A percentile compares a stretch with the other conserved stretches of the same genome.
Conservation (phyloP, 2,888 invertebrate species). For the Hydropsyche betteni region DNA sequence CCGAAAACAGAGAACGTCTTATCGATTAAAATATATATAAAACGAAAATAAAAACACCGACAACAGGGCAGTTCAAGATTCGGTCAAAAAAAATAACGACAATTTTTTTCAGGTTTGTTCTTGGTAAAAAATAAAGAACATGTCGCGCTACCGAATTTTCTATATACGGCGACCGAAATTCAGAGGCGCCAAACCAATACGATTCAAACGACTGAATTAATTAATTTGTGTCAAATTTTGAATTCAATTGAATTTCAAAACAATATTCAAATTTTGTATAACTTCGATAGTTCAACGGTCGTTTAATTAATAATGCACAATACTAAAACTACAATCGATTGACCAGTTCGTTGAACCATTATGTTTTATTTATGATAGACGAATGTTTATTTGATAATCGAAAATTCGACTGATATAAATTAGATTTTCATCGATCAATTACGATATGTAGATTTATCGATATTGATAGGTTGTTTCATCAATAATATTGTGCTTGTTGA, state of each 20-base stretch:
- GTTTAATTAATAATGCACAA: conserved; percentile 20
- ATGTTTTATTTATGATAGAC: conserved; percentile 5
- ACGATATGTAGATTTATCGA: neutral
- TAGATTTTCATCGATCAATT: neutral
- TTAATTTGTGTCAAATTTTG: too few relatives aligned
- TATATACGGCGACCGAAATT: conserved; percentile 28
- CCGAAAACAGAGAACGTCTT: conserved; percentile 42
- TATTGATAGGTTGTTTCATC: too few relatives aligned
- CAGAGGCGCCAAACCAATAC: conserved; percentile 1
- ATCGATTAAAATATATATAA: conserved; percentile 43
- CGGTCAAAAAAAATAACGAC: conserved; percentile 21
- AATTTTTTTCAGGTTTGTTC: conserved; percentile 1
- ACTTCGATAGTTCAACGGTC: neutral
- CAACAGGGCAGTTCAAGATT: conserved; percentile 17
- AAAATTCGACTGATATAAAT: neutral
- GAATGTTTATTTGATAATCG: too few relatives aligned
- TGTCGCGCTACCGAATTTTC: conserved; percentile 43
- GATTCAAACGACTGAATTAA: too few relatives aligned
- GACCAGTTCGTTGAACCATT: neutral
- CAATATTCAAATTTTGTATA: too few relatives aligned
- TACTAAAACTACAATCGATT: conserved; percentile 21
- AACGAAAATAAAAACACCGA: conserved; percentile 34
- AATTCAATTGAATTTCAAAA: too few relatives aligned
- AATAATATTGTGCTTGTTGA: too few relatives aligned
- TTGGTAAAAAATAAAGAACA: conserved; percentile 35